Evolutionary conservation across 1,140 invertebrate species (phyloP).

Genomic region (Drosophila athabasca): DNA sequence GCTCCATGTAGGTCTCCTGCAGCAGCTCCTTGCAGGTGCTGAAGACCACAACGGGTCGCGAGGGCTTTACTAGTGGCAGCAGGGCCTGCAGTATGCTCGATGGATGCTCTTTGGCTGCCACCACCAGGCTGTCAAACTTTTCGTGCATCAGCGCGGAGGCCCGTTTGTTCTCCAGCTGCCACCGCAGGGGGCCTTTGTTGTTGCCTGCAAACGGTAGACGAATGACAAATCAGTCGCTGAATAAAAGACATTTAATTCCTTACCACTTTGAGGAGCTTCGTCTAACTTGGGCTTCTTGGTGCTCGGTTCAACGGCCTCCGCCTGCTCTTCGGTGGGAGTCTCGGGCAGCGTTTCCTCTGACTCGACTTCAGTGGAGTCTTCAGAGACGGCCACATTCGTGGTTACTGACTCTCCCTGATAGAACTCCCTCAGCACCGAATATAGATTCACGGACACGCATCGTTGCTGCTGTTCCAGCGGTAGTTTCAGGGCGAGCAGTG

Average conservation of each 20-base stretch:
- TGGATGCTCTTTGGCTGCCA: slow-evolving; percentile 94
- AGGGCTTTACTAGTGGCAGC: slow-evolving; percentile 89
- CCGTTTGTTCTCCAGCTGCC: slow-evolving; percentile 86
- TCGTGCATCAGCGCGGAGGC: slow-evolving; percentile 85
- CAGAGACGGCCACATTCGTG: not conserved
- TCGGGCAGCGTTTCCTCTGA: slow-evolving; percentile 10
- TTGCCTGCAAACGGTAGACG: slow-evolving; percentile 2
- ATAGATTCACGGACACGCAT: slow-evolving; percentile 89
- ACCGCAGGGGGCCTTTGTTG: slow-evolving; percentile 41
- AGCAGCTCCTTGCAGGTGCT: slow-evolving; percentile 91
- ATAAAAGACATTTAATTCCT: not conserved
- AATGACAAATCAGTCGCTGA: not conserved
- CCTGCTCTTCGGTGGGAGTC: slow-evolving; percentile 53
- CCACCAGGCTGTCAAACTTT: slow-evolving; percentile 91
- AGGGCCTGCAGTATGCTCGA: slow-evolving; percentile 89
- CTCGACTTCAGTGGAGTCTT: not conserved
- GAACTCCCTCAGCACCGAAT: slow-evolving; percentile 88
- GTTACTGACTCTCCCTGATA: slow-evolving; percentile 80
- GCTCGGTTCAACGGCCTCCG: slow-evolving; percentile 52
- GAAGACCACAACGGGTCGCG: slow-evolving; percentile 93
- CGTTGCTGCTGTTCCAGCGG: slow-evolving; percentile 87
- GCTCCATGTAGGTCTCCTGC: slow-evolving; percentile 90
- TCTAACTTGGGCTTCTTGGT: slow-evolving; percentile 81
- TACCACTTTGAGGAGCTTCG: slow-evolving; percentile 27
- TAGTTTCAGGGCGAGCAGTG: slow-evolving; percentile 91